Evolutionary conservation across 2,113 vertebrate species (phyloP).

Genomic region (Tiliqua scincoides): DNA sequence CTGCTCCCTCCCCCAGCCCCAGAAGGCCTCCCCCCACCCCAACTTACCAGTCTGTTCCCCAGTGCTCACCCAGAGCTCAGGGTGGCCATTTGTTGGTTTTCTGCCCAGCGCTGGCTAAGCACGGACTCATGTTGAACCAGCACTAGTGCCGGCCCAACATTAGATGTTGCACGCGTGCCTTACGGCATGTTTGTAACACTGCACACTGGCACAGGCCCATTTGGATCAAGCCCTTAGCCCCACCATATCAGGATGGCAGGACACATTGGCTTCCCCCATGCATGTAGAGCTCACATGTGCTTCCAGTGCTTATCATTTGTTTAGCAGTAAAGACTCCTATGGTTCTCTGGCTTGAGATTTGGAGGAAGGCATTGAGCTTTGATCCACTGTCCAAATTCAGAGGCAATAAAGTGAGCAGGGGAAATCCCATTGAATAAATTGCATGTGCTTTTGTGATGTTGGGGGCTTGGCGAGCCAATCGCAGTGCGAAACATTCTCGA

Average conservation of each 20-base stretch:
- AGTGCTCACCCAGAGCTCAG: no score
- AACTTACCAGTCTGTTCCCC: no score
- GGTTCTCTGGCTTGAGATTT: not conserved
- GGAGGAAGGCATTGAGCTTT: not conserved
- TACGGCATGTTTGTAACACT: no score
- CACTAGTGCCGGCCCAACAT: no score
- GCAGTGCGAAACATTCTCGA: not conserved
- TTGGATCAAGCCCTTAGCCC: not conserved
- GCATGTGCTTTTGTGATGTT: not conserved
- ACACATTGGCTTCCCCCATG: not conserved
- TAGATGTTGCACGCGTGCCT: no score
- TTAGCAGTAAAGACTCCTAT: not conserved
- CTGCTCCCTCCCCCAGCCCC: no score
- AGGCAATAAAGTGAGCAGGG: not conserved
- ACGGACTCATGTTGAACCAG: no score
- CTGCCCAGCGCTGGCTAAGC: no score
- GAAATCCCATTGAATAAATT: not conserved
- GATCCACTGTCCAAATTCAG: not conserved
- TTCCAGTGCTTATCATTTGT: not conserved
- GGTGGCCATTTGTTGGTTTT: no score
- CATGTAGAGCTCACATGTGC: not conserved
- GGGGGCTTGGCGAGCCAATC: not conserved
- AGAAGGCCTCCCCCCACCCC: no score
- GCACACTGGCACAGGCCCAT: no score
- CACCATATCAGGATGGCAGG: not conserved